phyloP scores from a whole-genome alignment of 1,140 invertebrate genomes.

The Lepidostoma basale region DNA sequence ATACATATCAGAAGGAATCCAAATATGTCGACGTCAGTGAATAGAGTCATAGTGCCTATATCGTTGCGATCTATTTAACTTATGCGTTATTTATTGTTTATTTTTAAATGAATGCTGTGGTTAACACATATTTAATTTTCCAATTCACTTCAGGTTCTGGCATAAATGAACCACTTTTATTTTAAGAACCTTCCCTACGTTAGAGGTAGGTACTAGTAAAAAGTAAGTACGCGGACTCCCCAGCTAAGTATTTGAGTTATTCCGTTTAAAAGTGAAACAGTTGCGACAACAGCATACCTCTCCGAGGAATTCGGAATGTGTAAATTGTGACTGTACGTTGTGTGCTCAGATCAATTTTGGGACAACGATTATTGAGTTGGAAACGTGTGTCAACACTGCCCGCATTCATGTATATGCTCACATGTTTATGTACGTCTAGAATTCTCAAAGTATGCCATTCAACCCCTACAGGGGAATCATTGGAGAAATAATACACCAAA shows the following conservation, averaged over 20 bases:
- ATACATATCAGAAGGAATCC: too few species aligned
- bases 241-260: constrained; percentile 3
- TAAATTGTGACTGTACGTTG: not conserved
- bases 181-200: too few species aligned
- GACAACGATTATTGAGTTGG: not conserved
- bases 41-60: too few species aligned
- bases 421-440: not conserved
- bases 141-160: too few species aligned
- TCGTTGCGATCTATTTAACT: too few species aligned
- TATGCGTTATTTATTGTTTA: too few species aligned
- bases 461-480: not conserved
- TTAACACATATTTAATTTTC: too few species aligned
- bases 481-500: not conserved
- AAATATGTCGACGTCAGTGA: too few species aligned
- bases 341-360: not conserved
- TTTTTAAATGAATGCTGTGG: too few species aligned
- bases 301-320: not conserved
- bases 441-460: not conserved
- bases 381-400: not conserved
- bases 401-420: not conserved
- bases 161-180: too few species aligned
- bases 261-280: not conserved
- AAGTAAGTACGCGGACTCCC: too few species aligned
- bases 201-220: too few species aligned
- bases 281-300: not conserved